Evolutionary conservation across 2,113 vertebrate species (phyloP), one percentile per base, ranked within the genome.

Genomic region (Myiozetetes cayanensis): DNA sequence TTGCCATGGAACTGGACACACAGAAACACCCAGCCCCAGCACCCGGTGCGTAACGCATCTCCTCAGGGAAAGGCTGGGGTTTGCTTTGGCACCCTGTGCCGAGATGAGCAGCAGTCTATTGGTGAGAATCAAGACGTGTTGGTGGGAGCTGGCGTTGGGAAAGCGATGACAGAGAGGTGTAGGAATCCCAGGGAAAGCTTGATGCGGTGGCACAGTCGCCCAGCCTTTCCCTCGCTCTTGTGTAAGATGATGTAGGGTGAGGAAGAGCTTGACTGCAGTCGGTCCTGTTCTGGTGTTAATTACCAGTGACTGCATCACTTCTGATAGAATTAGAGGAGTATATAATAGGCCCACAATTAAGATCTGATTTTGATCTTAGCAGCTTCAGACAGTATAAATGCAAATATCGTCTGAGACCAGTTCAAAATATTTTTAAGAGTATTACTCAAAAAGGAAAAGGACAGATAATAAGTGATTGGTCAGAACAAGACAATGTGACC

Each of bases 181-280:
- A 94, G 95, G 91, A 96, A 97, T 96, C 89, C 90, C 63, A 86
- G 79, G 80, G 82, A 91, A 86, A n/a, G 82, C 43, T 70, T 50
- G 56, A 53, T 77, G 79, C 1, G 0, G 49, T 27, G 33, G 70
- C 44, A 28, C 70, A n/a, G 70, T 70, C 1, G 0, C n/a, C 33
- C 62, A 58, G 79, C 56, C 61, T 88, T 92, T 93, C 85, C 68
- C 75, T 88, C 0, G 0, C 46, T 77, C 82, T 94, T 95, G 90
- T 41, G 1, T 70, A 96, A 96, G 76, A 79, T 23, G 3, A n/a
- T 66, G 87, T 50, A 44, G 20, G 55, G 85, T 86, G 78, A 66
- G 7, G 18, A 50, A 71, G 82, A 93, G 55, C 92, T 88, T 59
- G 25, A 25, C 73, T 86, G 71, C 66, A 79, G 91, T 91, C 20